These are phyloP conservation scores for Perdita meconis DNA, from an alignment of 2,888 invertebrate genomes.

Conservation along the genomic window DNA sequence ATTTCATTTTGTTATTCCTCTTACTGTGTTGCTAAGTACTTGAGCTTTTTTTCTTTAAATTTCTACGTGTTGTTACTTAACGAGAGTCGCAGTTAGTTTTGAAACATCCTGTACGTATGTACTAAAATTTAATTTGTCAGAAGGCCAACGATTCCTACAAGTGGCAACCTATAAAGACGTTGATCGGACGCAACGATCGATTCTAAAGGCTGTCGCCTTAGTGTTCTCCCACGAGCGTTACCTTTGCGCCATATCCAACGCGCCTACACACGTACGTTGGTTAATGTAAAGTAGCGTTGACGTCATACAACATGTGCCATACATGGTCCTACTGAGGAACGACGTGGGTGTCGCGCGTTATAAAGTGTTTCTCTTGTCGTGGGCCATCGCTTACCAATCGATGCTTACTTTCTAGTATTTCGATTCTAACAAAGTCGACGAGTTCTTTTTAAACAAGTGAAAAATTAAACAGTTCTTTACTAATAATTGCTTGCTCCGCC, in stretches of 20 bases:
- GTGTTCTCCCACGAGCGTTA: conserved; percentile 80
- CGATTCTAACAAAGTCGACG: conserved; percentile 42
- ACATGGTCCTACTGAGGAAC: conserved; percentile 78
- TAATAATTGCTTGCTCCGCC: background rate
- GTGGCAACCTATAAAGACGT: conserved; percentile 9
- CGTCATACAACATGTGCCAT: conserved; percentile 79
- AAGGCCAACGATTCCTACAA: conserved; percentile 7
- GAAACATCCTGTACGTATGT: background rate
- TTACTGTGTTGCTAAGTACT: too few species aligned
- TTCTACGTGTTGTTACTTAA: too few species aligned
- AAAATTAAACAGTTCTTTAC: background rate
- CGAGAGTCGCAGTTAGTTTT: background rate
- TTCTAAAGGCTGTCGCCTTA: conserved; percentile 69
- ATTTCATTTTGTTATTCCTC: too few species aligned
- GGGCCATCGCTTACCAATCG: conserved; percentile 66
- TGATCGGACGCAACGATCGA: conserved; percentile 47
- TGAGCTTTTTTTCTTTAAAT: too few species aligned
- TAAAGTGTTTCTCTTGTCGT: conserved; percentile 78
- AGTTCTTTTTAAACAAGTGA: background rate
- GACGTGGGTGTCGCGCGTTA: conserved; percentile 81
- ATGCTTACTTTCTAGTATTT: conserved; percentile 24
- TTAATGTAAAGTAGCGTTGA: conserved; percentile 82
- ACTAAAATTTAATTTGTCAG: background rate
- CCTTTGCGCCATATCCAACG: conserved; percentile 79
- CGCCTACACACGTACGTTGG: conserved; percentile 80